Evolutionary conservation across 2,888 invertebrate species (phyloP), one percentile per base, ranked within the genome.

Genomic region (Protodeltote pygarga): DNA sequence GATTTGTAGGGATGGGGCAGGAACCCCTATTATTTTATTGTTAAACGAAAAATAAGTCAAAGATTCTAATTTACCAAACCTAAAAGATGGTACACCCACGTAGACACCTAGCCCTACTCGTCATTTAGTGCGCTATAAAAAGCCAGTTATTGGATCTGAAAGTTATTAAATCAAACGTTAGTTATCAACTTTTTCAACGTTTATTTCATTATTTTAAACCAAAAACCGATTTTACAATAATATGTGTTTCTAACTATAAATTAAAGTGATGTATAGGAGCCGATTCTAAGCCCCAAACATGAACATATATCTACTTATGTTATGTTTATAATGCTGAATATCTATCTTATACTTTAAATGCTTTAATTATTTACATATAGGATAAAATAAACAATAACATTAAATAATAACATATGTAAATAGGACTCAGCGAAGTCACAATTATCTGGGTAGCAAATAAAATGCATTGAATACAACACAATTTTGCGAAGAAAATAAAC

Each of bases 261-360:
- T 50, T 39, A 70, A 67, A 49, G 62, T 69, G 63, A 60, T 71
- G 71, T 66, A 57, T 57, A 25, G 13, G 50, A 47, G 34, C 37
- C 10, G 59, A 44, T 52, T 42, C 41, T 41, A 59, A 27, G 44
- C 45, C 50, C 46, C 23, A 4, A 40, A 44, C 45, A 55, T 44
- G 45, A 47, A 55, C 19, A 53, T 53, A 58, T 41, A 55, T 53
- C 58, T 72, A 70, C 61, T 66, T 70, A 71, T 8, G 45, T 35
- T 68, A 71, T 60, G 48, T 70, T 65, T 73, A 61, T 45, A 42
- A 67, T 48, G 48, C 20, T 45, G 27, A 72, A 71, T 71, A 71
- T 47, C 71, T 78, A 73, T 58, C 72, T 74, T 79, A 77, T 49
- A 49, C 32, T 63, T 71, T 72, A 75, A 77, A 77, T 77, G 77